A percentile compares a stretch with the other conserved stretches of the same genome.
Evolutionary conservation across 2,797 vertebrate genomes (phyloP).

Genomic region (Loriculus beryllinus): DNA sequence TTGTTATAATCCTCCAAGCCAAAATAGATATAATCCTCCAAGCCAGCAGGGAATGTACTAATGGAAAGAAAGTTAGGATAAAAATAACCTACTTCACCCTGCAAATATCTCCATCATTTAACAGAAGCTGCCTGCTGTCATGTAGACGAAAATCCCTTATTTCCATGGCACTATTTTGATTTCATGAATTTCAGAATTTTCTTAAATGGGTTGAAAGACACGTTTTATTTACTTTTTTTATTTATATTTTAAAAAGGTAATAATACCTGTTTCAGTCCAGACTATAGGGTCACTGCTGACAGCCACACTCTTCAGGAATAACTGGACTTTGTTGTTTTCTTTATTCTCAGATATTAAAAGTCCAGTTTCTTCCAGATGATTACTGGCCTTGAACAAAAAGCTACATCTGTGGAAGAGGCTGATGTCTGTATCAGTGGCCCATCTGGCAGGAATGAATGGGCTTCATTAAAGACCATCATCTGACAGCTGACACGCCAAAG

Average conservation of each 20-base stretch:
- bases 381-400: neutral
- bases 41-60: conserved; percentile 40
- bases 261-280: neutral
- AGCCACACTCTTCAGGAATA: neutral
- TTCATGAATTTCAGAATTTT: neutral
- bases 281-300: neutral
- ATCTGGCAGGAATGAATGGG: neutral
- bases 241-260: neutral
- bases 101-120: conserved; percentile 18
- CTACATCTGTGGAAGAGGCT: neutral
- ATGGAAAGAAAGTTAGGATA: conserved; percentile 28
- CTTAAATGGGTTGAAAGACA: neutral
- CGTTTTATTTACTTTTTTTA: neutral
- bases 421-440: neutral
- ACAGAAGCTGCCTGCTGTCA: neutral
- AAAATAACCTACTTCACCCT: conserved; percentile 39
- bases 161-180: neutral
- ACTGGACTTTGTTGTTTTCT: neutral
- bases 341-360: neutral
- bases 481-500: conserved; percentile 20
- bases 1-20: conserved; percentile 49
- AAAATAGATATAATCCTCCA: conserved; percentile 44
- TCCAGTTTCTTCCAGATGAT: neutral
- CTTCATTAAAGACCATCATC: neutral
- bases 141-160: neutral